Evolutionary conservation across 2,888 invertebrate genomes (phyloP), one percentile per base, ranked within the genome.

Genomic region (Nyleta sp.): DNA sequence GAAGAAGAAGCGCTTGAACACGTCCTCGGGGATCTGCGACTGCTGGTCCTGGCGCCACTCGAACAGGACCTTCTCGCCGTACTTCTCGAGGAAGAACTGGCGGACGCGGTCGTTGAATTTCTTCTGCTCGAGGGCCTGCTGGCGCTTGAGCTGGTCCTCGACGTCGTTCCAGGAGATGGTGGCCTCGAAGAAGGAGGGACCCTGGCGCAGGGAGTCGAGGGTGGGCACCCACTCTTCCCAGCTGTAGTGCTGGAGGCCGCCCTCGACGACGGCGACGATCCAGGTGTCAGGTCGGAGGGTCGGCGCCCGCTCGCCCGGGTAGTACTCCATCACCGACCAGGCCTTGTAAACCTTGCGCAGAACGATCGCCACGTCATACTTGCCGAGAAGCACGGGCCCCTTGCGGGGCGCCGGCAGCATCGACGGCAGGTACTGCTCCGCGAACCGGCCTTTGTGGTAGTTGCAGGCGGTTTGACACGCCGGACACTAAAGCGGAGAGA

Each of bases 141-240:
- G 89, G 4, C 84, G 82, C 38, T 84, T 84, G 2, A 90, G 67
- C 15, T 90, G 88, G 1, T 42, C 57, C 4, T 84, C 84, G 0
- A 87, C 84, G 60, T 89, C 88, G 10, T 81, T 83, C 90, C 90
- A 90, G n/a, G 88, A 87, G 7, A 90, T 82, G 1, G 85, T 88
- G 0, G 90, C 90, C 40, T 90, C 90, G 80, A 84, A 89, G 8
- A 90, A 84, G 5, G 79, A 74, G 0, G 87, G 83, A 0, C 89
- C 88, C n/a, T 85, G 84, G 50, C 87, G 87, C 46, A 90, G 76
- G 0, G 85, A 85, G n/a, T 89, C 87, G 60, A 90, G 48, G 0
- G 82, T 88, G 0, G 90, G 90, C 1, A 78, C 78, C 90, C 90
- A 90, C 17, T 88, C 88, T 60, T 88, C 87, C 87, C 88, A 88